A percentile compares a stretch with the other conserved stretches of the same genome.
Conservation (phyloP, 2,888 invertebrate species). For the Fragum fragum region DNA sequence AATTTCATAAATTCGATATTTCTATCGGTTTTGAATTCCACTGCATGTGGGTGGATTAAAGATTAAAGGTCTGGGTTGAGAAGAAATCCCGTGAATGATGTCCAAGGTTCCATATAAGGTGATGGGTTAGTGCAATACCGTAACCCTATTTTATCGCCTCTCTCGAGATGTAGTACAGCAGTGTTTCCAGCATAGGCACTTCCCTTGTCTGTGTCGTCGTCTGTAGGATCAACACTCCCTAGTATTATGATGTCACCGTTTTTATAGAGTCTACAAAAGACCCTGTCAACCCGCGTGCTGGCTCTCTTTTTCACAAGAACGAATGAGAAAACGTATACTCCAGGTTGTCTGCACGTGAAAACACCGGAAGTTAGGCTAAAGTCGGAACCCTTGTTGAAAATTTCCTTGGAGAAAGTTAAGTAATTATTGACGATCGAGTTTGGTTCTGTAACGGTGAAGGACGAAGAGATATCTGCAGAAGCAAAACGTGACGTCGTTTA, state of each 20-base stretch:
- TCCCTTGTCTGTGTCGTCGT: constrained; percentile 24
- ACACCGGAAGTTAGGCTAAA: background rate
- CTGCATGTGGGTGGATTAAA: too few species aligned
- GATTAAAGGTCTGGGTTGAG: too few species aligned
- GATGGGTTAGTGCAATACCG: background rate
- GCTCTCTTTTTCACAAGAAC: constrained; percentile 21
- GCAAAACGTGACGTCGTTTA: too few species aligned
- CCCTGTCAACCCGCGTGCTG: background rate
- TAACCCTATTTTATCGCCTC: background rate
- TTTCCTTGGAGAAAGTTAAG: background rate
- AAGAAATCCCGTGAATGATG: too few species aligned
- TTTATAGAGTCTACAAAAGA: background rate
- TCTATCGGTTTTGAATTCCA: too few species aligned
- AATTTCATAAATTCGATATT: too few species aligned
- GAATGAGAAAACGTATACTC: constrained; percentile 20
- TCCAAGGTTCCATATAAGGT: too few species aligned
- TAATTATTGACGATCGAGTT: background rate
- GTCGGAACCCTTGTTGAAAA: constrained; percentile 12
- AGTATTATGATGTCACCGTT: background rate
- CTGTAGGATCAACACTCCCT: constrained; percentile 6
- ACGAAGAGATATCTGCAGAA: background rate
- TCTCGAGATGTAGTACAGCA: background rate
- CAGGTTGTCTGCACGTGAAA: constrained; percentile 27
- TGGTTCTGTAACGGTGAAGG: background rate
- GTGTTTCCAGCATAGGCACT: constrained; percentile 5